A percentile compares a stretch with the other conserved stretches of the same genome.
Conservation (phyloP, 1,140 invertebrate species). For the Cotesia typhae region DNA sequence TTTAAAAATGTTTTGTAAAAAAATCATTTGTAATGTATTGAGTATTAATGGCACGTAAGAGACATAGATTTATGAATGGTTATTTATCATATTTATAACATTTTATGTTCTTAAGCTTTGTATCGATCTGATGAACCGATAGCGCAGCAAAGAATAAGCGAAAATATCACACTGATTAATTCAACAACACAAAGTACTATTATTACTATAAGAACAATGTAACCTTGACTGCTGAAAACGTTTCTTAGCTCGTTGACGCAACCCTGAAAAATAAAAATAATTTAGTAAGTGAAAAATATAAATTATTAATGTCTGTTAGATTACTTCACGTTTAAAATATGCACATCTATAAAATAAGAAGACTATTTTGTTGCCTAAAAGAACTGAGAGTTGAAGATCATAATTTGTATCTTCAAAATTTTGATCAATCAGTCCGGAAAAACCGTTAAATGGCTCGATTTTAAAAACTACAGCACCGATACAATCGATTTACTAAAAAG, state of each 20-base stretch:
- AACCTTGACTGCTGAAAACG: conserved; percentile 69
- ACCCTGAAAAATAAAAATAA: conserved; percentile 67
- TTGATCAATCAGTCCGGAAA: no score
- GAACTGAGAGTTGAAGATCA: no score
- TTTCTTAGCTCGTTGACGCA: conserved; percentile 77
- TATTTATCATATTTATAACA: neutral
- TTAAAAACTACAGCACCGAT: no score
- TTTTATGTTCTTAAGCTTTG: conserved; percentile 70
- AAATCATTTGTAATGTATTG: no score
- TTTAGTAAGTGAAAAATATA: conserved; percentile 19
- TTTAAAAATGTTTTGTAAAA: no score
- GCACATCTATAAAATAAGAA: no score
- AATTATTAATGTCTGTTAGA: neutral
- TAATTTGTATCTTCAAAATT: no score
- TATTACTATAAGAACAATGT: conserved; percentile 72
- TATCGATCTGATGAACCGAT: conserved; percentile 74
- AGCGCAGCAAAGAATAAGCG: conserved; percentile 80
- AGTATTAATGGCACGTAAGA: neutral
- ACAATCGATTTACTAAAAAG: no score
- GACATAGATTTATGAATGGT: neutral
- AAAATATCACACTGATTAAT: conserved; percentile 80
- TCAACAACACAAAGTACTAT: conserved; percentile 75
- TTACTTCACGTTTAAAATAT: no score
- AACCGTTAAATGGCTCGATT: no score
- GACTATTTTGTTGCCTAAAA: no score